Percentiles rank a stretch among this genome's conserved stretches.
These are phyloP conservation scores for Lagodon rhomboides DNA, from an alignment of 2,797 vertebrate genomes.

Conservation along the genomic window DNA sequence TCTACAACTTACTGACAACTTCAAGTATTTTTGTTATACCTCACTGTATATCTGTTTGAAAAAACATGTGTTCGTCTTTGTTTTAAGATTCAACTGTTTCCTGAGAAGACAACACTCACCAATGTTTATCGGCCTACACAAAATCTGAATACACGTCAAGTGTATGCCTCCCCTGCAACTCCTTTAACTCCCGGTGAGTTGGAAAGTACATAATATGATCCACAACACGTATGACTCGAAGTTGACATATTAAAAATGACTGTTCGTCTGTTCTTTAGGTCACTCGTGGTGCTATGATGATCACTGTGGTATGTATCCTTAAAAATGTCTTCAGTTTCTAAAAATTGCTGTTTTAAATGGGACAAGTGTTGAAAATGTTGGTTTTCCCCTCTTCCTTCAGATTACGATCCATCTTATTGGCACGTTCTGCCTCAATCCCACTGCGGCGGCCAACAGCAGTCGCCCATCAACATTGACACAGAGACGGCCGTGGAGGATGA, in stretches of 20 bases:
- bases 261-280: constrained; percentile 28
- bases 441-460: constrained; percentile 62
- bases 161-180: constrained; percentile 68
- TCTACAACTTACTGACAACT: background rate
- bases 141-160: constrained; percentile 43
- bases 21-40: background rate
- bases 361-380: background rate
- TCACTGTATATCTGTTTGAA: background rate
- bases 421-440: constrained; percentile 26
- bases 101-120: background rate
- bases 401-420: constrained; percentile 38
- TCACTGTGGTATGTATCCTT: constrained; percentile 67
- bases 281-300: constrained; percentile 72
- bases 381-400: constrained; percentile 30
- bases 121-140: constrained; percentile 65
- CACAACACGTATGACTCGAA: background rate
- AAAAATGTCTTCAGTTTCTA: background rate
- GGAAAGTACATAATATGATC: background rate
- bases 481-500: background rate
- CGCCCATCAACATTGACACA: constrained; percentile 73
- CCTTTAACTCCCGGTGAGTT: constrained; percentile 52
- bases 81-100: constrained; percentile 62
- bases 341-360: background rate
- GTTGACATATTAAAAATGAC: background rate
- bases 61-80: background rate